Percentiles rank a stretch among this genome's conserved stretches.
Evolutionary conservation across 2,888 invertebrate genomes (phyloP).

Genomic region (Ornithoptera priamus): DNA sequence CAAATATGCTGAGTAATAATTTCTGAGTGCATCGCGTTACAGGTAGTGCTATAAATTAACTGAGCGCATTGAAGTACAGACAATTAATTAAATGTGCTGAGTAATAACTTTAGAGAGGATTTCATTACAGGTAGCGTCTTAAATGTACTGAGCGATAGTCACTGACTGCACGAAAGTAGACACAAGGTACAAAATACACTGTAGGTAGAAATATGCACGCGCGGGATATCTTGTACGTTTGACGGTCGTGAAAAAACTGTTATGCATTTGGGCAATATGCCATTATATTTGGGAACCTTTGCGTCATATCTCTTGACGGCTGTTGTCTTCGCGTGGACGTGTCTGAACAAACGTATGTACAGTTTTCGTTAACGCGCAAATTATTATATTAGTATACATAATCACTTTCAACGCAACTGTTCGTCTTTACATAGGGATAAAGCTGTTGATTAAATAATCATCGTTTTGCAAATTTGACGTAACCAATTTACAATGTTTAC

Average conservation of each 20-base stretch:
- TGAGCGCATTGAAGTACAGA: too few relatives aligned
- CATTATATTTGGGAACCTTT: conserved; percentile 34
- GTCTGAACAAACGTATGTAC: conserved; percentile 1
- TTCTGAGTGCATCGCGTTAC: too few relatives aligned
- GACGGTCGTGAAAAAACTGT: conserved; percentile 37
- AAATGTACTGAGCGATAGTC: neutral
- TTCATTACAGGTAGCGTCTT: too few relatives aligned
- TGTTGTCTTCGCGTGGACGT: conserved; percentile 10
- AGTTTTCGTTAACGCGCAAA: neutral
- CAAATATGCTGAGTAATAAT: too few relatives aligned
- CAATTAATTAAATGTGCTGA: too few relatives aligned
- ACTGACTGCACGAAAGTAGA: neutral
- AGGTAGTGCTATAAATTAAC: too few relatives aligned
- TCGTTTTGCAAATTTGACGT: conserved; percentile 9
- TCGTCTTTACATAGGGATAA: conserved; percentile 2
- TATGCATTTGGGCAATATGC: conserved; percentile 44
- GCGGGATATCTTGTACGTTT: conserved; percentile 28
- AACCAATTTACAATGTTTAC: conserved; percentile 3
- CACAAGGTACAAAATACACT: too few relatives aligned
- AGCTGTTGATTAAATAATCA: conserved; percentile 7
- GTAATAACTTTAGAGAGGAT: too few relatives aligned
- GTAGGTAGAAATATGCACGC: neutral
- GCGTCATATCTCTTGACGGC: conserved; percentile 30
- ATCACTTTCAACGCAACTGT: conserved; percentile 3
- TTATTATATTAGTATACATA: neutral